Base-by-base conservation (phyloP, 2,113 vertebrate genomes). In the Nothocercus julius region DNA sequence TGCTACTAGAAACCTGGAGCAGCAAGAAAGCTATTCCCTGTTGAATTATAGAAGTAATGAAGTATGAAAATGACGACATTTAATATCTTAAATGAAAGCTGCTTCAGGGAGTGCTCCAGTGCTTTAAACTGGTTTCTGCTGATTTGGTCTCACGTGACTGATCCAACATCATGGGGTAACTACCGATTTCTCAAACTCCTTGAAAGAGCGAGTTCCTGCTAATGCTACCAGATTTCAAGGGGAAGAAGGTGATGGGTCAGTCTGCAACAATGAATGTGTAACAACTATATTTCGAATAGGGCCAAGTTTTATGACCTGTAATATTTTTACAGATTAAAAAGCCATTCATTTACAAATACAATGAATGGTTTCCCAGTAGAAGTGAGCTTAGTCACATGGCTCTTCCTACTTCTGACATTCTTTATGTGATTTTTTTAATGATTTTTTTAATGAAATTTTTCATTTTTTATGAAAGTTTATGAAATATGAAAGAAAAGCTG, bases 141-240 rank as follows among this genome's bases (percentile, higher is more conserved):
- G 92, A 95, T 96, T 96, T 97, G 69, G 82, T 93, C 92, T 96
- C 81, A 93, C 79, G 56, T 95, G 67, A 45, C 25, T 68, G 89
- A 96, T 90, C 32, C 11, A 89, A 18, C 77, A 78, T 49, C 36
- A 63, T 22, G 77, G 6, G 44, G 63, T 34, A 79, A 17, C 14
- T 95, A 61, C 44, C 24, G 87, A 17, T 9, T 91, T 93, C 58
- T 70, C 30, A 79, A 83, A 51, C 24, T 34, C 6, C 62, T 82
- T 34, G 45, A 73, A 36, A 32, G 63, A 62, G 30, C 30, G 32
- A n/a, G 15, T 64, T 92, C 84, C 64, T 92, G 36, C 21, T 84
- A 51, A n/a, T 81, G 5, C 11, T 73, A 3, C 69, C 24, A 38
- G n/a, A 74, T 83, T 59, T 61, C 54, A 34, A 91, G 32, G 32